phyloP scores from a whole-genome alignment of 1,140 invertebrate species.

The Ericerus pela region DNA sequence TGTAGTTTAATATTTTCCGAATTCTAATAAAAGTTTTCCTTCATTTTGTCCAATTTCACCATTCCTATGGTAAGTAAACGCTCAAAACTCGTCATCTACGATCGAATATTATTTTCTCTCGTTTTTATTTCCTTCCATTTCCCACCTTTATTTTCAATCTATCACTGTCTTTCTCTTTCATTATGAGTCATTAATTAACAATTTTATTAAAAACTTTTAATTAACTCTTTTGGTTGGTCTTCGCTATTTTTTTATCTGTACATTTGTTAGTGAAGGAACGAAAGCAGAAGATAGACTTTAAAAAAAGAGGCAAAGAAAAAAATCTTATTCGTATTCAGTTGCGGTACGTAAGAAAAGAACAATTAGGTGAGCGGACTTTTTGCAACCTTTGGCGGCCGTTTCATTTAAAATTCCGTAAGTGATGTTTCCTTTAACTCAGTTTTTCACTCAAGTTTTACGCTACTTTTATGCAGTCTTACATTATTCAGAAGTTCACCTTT shows the following conservation, averaged over 20 bases:
- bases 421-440: conserved; percentile 8
- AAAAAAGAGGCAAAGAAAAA: too few species aligned
- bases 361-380: conserved; percentile 11
- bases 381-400: conserved; percentile 7
- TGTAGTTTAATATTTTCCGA: too few species aligned
- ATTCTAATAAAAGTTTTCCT: too few species aligned
- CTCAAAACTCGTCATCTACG: too few species aligned
- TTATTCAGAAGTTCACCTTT: conserved; percentile 8
- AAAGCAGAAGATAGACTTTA: too few species aligned
- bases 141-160: conserved; percentile 11
- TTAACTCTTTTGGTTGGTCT: neutral
- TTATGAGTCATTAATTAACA: conserved; percentile 3
- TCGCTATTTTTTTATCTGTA: neutral
- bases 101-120: too few species aligned
- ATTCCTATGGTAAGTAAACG: too few species aligned
- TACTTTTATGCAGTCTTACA: conserved; percentile 12
- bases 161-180: too few species aligned
- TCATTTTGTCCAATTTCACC: too few species aligned
- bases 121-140: too few species aligned
- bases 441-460: conserved; percentile 8
- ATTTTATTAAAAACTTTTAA: conserved; percentile 11
- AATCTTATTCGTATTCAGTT: conserved; percentile 4
- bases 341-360: conserved; percentile 8
- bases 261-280: too few species aligned
- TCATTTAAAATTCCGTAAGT: conserved; percentile 10